Evolutionary conservation across 2,888 invertebrate species (phyloP).

Genomic region (Archips xylosteana): DNA sequence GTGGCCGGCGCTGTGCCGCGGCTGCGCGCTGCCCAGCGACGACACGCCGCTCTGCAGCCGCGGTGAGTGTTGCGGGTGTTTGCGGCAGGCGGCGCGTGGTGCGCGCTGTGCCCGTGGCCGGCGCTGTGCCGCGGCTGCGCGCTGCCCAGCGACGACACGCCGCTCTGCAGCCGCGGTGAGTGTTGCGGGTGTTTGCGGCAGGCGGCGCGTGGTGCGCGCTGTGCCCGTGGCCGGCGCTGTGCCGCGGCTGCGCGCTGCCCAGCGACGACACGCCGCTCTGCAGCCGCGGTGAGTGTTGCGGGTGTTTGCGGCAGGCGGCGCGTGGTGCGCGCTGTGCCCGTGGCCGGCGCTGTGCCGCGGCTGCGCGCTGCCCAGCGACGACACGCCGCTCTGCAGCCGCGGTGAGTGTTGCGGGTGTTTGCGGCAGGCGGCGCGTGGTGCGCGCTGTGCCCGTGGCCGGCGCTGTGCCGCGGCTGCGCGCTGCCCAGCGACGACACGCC

Average conservation of each 20-base stretch:
- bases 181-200: no score
- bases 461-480: constrained; percentile 94
- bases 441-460: constrained; percentile 92
- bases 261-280: constrained; percentile 85
- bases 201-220: constrained; percentile 85
- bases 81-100: constrained; percentile 60
- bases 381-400: constrained; percentile 69
- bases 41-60: constrained; percentile 73
- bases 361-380: constrained; percentile 91
- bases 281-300: constrained; percentile 4
- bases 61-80: no score
- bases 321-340: constrained; percentile 89
- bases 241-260: constrained; percentile 93
- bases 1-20: constrained; percentile 94
- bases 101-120: constrained; percentile 92
- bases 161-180: constrained; percentile 57
- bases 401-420: no score
- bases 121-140: constrained; percentile 94
- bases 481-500: constrained; percentile 88
- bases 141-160: constrained; percentile 88
- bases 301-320: no score
- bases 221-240: constrained; percentile 93
- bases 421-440: constrained; percentile 70
- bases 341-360: constrained; percentile 95
- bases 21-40: constrained; percentile 92